phyloP scores from a whole-genome alignment of 1,140 invertebrate species.

The Polypedilum vanderplanki region DNA sequence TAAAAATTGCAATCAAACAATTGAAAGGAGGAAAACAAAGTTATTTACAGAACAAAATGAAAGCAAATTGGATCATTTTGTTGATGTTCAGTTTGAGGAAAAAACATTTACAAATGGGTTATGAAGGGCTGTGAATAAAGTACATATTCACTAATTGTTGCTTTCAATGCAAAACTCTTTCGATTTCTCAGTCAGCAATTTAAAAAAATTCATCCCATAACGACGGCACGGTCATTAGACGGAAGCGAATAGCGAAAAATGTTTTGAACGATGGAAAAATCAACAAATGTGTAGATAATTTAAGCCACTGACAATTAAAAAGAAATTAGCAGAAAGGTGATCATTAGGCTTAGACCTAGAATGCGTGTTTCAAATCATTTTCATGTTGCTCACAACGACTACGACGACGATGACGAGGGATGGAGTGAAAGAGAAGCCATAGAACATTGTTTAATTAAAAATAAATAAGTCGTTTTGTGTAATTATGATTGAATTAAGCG shows the following conservation, averaged over 20 bases:
- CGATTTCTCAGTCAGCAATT: not conserved
- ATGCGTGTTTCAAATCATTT: not conserved
- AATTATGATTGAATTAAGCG: constrained; percentile 19
- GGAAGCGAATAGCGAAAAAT: not conserved
- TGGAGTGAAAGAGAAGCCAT: not conserved
- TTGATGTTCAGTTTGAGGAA: not conserved
- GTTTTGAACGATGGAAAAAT: constrained; percentile 17
- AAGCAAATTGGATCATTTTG: constrained; percentile 15
- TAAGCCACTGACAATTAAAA: constrained; percentile 6
- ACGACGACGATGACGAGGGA: not conserved
- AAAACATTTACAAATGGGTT: too few relatives aligned
- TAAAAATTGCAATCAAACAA: constrained; percentile 10
- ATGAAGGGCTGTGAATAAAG: not conserved
- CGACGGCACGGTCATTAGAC: not conserved
- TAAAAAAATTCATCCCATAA: not conserved
- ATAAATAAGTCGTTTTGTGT: constrained; percentile 7
- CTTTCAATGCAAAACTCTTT: not conserved
- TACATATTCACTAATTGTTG: constrained; percentile 6
- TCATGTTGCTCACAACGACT: not conserved
- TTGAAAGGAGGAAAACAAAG: not conserved
- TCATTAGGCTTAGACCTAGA: not conserved
- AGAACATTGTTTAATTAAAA: constrained; percentile 19
- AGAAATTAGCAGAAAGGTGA: constrained; percentile 12
- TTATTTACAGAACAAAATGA: constrained; percentile 19
- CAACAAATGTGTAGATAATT: constrained; percentile 19